Base-by-base conservation (phyloP, 1,140 invertebrate species). In the Drosophila aff. region DNA sequence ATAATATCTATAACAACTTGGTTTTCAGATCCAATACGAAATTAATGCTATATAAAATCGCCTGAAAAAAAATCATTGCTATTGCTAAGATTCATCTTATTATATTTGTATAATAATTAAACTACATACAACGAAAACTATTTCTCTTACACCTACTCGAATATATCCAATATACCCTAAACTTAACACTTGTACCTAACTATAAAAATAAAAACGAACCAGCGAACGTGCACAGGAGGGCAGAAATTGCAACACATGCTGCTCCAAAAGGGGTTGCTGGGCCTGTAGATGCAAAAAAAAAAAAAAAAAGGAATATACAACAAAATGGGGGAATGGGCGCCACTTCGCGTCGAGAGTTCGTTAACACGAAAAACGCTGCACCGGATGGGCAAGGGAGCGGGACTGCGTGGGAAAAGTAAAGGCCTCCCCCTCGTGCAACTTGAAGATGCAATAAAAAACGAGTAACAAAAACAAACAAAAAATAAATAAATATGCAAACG, bases 301-400 rank as follows among this genome's bases (percentile, higher is more conserved):
- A 26, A 66, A 23, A 53, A 55, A 55, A 55, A 38, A 38, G 33
- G 36, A 57, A 40, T 40, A 40, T n/a, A 57, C 26, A 67, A 38
- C 53, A 57, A 67, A 23, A 50, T 67, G 49, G 49, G 47, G 67
- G 67, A 57, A 52, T 36, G 67, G 33, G 44, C 65, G 66, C 52
- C 76, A 76, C 71, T 69, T 79, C 60, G 58, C 66, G 59, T 82
- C 63, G 68, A 85, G 82, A 90, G 85, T 90, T 90, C 85, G 85
- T 90, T 90, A 90, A 85, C 85, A 90, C 86, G 79, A 90, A 82
- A 76, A 85, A 68, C 57, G 71, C 64, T 81, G 69, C 69, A 59
- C 62, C 67, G 59, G 38, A 43, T 66, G 36, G 44, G 40, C 60
- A 72, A 36, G 33, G 59, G 52, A 47, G 33, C 36, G 55, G 65